Base-by-base conservation (phyloP, 1,140 invertebrate species). In the Phenacoccus solenopsis region DNA sequence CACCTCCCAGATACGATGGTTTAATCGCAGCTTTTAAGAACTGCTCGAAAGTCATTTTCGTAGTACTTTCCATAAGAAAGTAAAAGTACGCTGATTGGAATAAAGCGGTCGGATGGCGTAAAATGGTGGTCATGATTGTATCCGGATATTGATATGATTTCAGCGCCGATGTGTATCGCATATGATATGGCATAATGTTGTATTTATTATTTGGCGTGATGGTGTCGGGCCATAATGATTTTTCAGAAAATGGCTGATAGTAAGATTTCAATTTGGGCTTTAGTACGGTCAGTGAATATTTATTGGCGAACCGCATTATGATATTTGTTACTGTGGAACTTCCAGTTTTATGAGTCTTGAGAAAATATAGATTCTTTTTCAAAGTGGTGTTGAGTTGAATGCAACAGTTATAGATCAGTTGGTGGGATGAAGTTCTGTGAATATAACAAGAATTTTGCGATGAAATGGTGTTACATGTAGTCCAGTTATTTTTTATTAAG, bases 261-360 rank as follows among this genome's bases (percentile, higher is more conserved):
- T 81, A 81, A 71, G 80, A 81, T 13, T 72, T 69, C 5, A 22
- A 68, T 12, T 28, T 25, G 7, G 80, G 81, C 5, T 83, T 71
- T 10, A 80, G 77, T 72, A 82, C 78, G 28, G 76, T 74, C n/a
- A 81, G 72, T n/a, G 78, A 74, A 28, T 78, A 73, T n/a, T 71
- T 68, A 20, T 76, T 74, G 13, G 78, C 82, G 74, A 77, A 81
- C 24, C 81, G 73, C 72, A 82, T 73, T 7, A 83, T 74, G 67
- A 83, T 80, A 73, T 81, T 82, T 71, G 82, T 80, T 4, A 82
- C 72, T 0, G 81, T 81, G 13, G 78, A 78, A 68, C 81, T 81
- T 7, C 78, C 82, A 70, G 80, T 80, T 77, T 83, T 84, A 74
- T 84, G 81, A 0, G 78, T 78, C 73, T 82, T 82, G 13, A 82